A percentile compares a stretch with the other conserved stretches of the same genome.
These are phyloP conservation scores for Pseudopipra pipra DNA, from an alignment of 2,113 vertebrate species.

Conservation along the genomic window DNA sequence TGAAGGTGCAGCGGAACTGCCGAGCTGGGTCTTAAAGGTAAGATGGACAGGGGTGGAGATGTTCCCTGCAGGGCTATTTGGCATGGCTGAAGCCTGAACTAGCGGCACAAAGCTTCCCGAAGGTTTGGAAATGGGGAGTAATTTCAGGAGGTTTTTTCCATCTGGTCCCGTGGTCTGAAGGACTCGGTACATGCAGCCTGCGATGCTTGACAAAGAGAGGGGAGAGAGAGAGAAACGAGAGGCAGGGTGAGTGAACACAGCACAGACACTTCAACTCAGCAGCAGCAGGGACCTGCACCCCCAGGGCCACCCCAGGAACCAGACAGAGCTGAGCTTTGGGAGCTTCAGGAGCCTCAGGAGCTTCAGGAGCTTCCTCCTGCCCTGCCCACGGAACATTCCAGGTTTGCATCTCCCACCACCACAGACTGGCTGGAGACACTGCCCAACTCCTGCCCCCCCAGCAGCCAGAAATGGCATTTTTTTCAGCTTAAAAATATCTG, in stretches of 20 bases:
- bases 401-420: neutral
- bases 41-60: conserved; percentile 58
- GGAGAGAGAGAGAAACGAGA: conserved; percentile 18
- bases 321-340: no score
- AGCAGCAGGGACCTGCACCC: neutral
- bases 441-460: neutral
- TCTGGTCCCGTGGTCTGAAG: conserved; percentile 83
- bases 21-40: conserved; percentile 63
- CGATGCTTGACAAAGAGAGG: conserved; percentile 77
- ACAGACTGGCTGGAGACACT: neutral
- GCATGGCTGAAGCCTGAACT: conserved; percentile 64
- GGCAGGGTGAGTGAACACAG: neutral
- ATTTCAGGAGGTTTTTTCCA: conserved; percentile 89
- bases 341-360: no score
- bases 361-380: neutral
- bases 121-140: conserved; percentile 84
- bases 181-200: conserved; percentile 86
- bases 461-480: neutral
- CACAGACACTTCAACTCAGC: neutral
- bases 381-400: accelerated
- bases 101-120: conserved; percentile 74
- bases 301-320: neutral
- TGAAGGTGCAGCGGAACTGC: conserved; percentile 43
- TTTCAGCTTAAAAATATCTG: neutral
- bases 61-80: conserved; percentile 56